These are phyloP conservation scores for Patella pellucida DNA, from an alignment of 2,888 invertebrate species.

Conservation along the genomic window DNA sequence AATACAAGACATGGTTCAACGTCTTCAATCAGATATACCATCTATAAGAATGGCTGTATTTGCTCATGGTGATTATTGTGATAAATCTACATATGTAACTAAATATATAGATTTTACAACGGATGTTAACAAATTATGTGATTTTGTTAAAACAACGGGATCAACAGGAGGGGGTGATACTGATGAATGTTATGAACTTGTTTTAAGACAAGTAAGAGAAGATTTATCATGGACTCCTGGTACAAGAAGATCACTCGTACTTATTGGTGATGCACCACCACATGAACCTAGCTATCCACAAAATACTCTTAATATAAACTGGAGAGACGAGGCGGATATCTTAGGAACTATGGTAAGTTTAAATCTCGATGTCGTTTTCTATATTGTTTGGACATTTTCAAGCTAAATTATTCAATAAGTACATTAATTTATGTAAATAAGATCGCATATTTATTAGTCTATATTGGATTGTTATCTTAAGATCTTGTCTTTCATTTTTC, in stretches of 20 bases:
- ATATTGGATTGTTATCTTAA: not conserved
- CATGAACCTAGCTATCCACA: constrained; percentile 54
- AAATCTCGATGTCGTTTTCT: not conserved
- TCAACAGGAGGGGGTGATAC: constrained; percentile 62
- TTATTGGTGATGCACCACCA: constrained; percentile 65
- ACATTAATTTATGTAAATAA: no score
- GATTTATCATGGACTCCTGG: constrained; percentile 63
- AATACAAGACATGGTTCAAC: constrained; percentile 59
- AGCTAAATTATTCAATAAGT: not conserved
- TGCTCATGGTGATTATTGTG: constrained; percentile 68
- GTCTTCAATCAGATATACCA: constrained; percentile 64
- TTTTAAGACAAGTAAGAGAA: constrained; percentile 58
- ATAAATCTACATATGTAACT: constrained; percentile 52
- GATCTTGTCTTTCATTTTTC: constrained; percentile 16
- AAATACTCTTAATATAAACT: constrained; percentile 56
- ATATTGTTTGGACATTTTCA: not conserved
- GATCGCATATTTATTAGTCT: not conserved
- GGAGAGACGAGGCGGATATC: constrained; percentile 52
- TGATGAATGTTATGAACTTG: constrained; percentile 68
- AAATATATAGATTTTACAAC: constrained; percentile 53
- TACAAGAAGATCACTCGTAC: constrained; percentile 59
- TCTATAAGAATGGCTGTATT: constrained; percentile 61
- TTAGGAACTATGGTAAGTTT: constrained; percentile 42
- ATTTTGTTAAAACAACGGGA: constrained; percentile 35
- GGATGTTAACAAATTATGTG: constrained; percentile 43